phyloP scores from a whole-genome alignment of 2,797 vertebrate genomes.

The Cuniculus paca region DNA sequence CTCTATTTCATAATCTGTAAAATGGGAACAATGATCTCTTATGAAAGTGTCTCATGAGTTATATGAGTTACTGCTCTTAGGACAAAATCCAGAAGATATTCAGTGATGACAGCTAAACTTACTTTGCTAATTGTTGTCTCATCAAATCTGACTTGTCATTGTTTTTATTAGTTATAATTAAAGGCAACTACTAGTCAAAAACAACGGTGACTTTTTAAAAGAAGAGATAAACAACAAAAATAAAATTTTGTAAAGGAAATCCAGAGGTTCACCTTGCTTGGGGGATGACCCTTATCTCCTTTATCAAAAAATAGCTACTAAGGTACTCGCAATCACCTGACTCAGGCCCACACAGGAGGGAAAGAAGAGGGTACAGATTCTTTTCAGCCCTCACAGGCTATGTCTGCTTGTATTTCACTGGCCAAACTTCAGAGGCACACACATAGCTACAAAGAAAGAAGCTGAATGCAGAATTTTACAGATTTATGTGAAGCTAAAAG shows the following conservation, averaged over 20 bases:
- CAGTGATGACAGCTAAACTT: background rate
- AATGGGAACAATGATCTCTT: background rate
- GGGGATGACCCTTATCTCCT: background rate
- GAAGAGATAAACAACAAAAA: background rate
- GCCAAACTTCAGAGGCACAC: background rate
- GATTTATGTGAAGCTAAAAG: background rate
- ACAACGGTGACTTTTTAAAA: background rate
- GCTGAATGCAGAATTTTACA: background rate
- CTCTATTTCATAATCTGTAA: constrained; percentile 29
- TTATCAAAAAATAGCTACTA: background rate
- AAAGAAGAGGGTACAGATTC: background rate
- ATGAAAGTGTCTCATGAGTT: background rate
- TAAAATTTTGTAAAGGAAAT: constrained; percentile 20
- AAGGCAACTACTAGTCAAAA: constrained; percentile 8
- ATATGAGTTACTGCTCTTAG: background rate
- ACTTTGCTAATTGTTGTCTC: background rate
- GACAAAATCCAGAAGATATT: background rate
- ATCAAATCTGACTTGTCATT: constrained; percentile 2
- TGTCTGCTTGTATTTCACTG: background rate
- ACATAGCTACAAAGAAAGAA: background rate
- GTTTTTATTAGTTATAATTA: constrained; percentile 66
- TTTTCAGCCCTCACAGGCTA: background rate
- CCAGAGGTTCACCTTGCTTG: background rate
- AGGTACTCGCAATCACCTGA: background rate
- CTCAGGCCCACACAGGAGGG: background rate